Evolutionary conservation across 1,140 invertebrate species (phyloP), one percentile per base, ranked within the genome.

Genomic region (Venustaconcha ellipsiformis): DNA sequence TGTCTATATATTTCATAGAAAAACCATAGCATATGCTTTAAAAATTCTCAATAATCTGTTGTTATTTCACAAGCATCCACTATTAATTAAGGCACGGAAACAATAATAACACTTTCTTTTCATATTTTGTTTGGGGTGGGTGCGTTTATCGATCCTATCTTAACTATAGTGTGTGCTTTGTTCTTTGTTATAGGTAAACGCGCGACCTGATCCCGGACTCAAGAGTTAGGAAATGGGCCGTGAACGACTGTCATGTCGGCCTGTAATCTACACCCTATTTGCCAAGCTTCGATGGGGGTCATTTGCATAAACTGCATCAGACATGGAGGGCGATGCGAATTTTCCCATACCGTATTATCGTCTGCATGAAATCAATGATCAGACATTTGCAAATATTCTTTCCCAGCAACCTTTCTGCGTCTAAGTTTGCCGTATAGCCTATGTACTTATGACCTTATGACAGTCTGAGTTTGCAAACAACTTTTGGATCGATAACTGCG

Each of bases 271-370:
- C 69, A 68, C 73, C 74, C 74, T 76, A 55, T 60, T 48, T 48
- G 37, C 37, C 37, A 48, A 57, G 57, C 80, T 81, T 79, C 77
- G 80, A 80, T 83, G 82, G 82, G 80, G 82, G 78, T 82, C 75
- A 83, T 83, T 83, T 83, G 82, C 82, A 83, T 83, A 83, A 80
- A 80, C 66, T 82, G 80, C 75, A 82, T 78, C 72, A 73, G 72
- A 72, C 73, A 57, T 57, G 62, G 67, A 69, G 48, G 63, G 55
- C 63, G 62, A 72, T 57, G 18, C 20, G 55, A 65, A 23, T 17
- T 58, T 48, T 65, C 67, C 48, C 55, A 55, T 23, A 60, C 57
- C 18, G 55, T 63, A 30, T 68, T 58, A 18, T 12, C 63, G 37
- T 62, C 14, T 59, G n/a, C 18, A 37, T 48, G 58, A 18, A 30